Evolutionary conservation across 2,888 invertebrate genomes (phyloP).

Genomic region (Nebria brevicollis): DNA sequence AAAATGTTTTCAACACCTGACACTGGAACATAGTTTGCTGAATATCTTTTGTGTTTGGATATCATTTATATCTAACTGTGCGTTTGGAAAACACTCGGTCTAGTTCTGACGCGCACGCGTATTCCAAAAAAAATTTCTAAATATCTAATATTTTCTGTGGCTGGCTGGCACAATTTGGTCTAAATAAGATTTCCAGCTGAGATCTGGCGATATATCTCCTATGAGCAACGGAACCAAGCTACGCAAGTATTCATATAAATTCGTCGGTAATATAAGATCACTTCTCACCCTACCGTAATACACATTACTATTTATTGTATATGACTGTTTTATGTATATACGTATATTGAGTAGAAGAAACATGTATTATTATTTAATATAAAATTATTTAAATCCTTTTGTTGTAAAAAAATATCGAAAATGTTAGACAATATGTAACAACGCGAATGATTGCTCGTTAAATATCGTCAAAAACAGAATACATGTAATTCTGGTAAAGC

Average conservation of each 20-base stretch:
- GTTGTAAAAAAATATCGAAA: no score
- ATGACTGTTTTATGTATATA: neutral
- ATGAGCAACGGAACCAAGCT: neutral
- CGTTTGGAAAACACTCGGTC: neutral
- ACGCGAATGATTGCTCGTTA: no score
- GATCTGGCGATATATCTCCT: constrained; percentile 19
- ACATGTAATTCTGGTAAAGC: no score
- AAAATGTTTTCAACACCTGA: neutral
- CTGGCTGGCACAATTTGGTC: constrained; percentile 32
- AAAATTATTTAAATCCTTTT: no score
- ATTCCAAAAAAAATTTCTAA: neutral
- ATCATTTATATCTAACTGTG: neutral
- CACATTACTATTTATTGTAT: neutral
- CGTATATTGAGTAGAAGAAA: no score
- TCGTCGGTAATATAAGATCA: neutral
- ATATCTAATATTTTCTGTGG: neutral
- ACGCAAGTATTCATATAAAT: neutral
- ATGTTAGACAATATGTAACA: no score
- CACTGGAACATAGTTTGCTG: neutral
- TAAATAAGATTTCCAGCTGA: constrained; percentile 40
- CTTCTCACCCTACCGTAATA: neutral
- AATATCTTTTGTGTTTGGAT: neutral
- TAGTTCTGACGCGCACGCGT: neutral
- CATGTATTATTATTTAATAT: no score
- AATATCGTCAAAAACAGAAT: no score